Evolutionary conservation across 92 coral and sea anemone genomes (phyloP).

Genomic region (Meandrina meandrites): DNA sequence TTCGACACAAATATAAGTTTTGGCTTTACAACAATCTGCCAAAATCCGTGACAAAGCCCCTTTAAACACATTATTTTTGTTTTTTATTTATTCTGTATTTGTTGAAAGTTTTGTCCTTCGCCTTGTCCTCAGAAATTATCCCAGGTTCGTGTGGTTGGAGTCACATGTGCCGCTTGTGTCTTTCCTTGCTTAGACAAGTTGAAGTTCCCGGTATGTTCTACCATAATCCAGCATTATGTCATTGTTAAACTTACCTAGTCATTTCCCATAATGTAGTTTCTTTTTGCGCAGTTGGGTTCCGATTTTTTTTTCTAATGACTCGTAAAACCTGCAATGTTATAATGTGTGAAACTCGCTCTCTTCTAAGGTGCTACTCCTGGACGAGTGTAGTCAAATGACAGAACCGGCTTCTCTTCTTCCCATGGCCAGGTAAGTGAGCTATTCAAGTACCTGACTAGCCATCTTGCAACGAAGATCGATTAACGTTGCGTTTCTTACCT

Average conservation of each 20-base stretch:
- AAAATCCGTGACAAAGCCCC: no score
- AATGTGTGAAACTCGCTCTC: background rate
- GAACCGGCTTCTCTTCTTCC: constrained; percentile 96
- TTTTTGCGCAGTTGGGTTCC: no score
- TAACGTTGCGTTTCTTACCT: no score
- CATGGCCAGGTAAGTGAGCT: constrained; percentile 72
- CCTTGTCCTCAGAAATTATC: constrained; percentile 57
- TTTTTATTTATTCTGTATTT: background rate
- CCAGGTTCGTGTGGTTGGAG: constrained; percentile 90
- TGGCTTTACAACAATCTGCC: no score
- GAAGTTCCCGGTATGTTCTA: constrained; percentile 81
- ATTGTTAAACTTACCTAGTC: no score
- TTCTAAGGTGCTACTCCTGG: constrained; percentile 79
- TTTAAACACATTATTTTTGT: no score
- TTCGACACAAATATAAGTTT: no score
- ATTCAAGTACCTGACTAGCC: background rate
- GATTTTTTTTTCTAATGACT: no score
- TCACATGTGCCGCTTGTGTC: constrained; percentile 95
- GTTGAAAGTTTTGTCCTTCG: background rate
- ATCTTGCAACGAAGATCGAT: no score
- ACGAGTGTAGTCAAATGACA: constrained; percentile 99
- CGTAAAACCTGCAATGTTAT: no score
- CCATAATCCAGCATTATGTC: no score
- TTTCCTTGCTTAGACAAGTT: constrained; percentile 86
- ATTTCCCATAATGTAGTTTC: background rate